Percentiles rank a stretch among this genome's conserved stretches.
These are phyloP conservation scores for Hipparchia semele DNA, from an alignment of 2,888 invertebrate species.

Conservation along the genomic window DNA sequence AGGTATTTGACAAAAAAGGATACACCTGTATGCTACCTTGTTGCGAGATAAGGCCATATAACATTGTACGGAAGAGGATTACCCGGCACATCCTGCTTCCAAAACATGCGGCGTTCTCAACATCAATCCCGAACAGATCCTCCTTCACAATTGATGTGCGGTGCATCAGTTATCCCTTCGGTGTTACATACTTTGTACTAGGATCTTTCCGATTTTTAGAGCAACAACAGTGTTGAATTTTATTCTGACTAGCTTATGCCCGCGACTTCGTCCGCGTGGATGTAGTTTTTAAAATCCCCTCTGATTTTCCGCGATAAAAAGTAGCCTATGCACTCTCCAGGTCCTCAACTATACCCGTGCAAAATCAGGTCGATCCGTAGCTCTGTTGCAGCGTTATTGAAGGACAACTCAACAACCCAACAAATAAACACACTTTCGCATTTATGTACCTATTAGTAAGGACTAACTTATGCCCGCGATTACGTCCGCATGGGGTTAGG, in stretches of 20 bases:
- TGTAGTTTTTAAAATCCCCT: no score
- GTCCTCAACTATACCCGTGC: no score
- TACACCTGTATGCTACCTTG: background rate
- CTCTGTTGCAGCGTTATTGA: no score
- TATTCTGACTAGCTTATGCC: background rate
- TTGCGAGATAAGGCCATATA: conserved; percentile 1
- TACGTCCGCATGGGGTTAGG: no score
- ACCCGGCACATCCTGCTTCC: background rate
- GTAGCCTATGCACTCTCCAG: no score
- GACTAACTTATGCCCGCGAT: no score
- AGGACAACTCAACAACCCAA: no score
- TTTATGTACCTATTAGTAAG: no score
- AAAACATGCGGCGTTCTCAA: conserved; percentile 2
- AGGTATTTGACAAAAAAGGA: background rate
- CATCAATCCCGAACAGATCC: background rate
- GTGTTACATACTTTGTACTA: background rate
- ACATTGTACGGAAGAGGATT: background rate
- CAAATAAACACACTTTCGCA: no score
- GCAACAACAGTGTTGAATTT: background rate
- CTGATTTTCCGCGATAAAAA: no score
- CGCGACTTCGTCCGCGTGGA: no score
- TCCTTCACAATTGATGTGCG: conserved; percentile 12
- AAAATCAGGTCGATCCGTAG: no score
- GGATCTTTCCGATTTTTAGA: background rate
- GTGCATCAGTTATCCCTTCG: background rate